Percentiles rank a stretch among this genome's conserved stretches.
These are phyloP conservation scores for Philonicus albiceps DNA, from an alignment of 2,888 invertebrate genomes.

Conservation along the genomic window DNA sequence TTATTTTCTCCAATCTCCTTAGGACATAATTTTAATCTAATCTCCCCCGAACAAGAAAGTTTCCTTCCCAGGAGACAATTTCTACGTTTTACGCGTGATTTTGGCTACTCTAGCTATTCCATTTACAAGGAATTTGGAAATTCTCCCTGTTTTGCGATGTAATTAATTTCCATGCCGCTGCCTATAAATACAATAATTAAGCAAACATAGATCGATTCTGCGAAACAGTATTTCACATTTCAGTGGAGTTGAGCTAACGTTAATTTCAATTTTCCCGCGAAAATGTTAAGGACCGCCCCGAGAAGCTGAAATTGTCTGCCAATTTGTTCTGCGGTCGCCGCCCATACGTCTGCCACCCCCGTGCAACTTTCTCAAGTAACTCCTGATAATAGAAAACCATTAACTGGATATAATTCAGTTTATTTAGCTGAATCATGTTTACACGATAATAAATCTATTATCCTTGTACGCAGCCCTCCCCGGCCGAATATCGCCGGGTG, in stretches of 20 bases:
- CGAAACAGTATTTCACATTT: background rate
- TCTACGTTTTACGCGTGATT: background rate
- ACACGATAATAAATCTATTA: conserved; percentile 50
- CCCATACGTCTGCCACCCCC: background rate
- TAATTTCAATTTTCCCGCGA: conserved; percentile 23
- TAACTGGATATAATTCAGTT: conserved; percentile 50
- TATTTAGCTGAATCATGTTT: conserved; percentile 50
- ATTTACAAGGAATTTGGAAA: too few relatives aligned
- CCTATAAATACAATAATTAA: conserved; percentile 14
- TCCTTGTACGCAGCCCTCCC: conserved; percentile 37
- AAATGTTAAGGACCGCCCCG: background rate
- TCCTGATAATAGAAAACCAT: conserved; percentile 48
- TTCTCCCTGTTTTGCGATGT: background rate
- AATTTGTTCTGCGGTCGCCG: conserved; percentile 3
- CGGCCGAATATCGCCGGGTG: background rate
- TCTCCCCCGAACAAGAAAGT: background rate
- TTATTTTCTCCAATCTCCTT: background rate
- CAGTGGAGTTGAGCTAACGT: background rate
- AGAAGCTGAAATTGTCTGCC: background rate
- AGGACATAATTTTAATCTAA: background rate
- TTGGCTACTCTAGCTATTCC: too few relatives aligned
- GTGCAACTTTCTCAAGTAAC: background rate
- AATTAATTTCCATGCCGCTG: background rate
- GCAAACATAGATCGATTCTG: background rate
- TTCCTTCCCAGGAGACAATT: background rate